These are phyloP conservation scores for Connochaetes taurinus DNA, from an alignment of 2,113 vertebrate genomes.

Conservation along the genomic window DNA sequence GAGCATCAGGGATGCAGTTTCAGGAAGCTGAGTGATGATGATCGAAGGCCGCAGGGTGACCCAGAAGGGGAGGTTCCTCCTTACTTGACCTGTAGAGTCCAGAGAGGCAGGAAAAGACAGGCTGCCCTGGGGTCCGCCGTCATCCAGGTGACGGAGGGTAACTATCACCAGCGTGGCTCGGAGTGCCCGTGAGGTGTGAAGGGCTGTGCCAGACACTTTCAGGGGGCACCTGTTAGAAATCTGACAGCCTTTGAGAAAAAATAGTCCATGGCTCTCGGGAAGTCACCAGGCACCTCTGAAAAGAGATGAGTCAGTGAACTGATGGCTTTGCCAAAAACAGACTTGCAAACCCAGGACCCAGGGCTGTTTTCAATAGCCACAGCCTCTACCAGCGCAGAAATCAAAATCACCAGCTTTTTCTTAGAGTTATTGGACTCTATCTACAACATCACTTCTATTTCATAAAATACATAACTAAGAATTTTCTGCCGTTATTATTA, in stretches of 20 bases:
- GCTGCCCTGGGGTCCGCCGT: rapidly evolving
- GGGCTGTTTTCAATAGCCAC: not conserved
- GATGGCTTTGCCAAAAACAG: not conserved
- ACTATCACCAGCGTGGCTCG: rapidly evolving
- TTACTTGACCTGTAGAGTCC: rapidly evolving
- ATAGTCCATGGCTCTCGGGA: not conserved
- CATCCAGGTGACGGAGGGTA: not conserved
- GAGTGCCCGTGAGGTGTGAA: rapidly evolving
- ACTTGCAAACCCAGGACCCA: too few relatives aligned
- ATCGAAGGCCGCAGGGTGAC: rapidly evolving
- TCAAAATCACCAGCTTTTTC: not conserved
- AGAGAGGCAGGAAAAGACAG: too few relatives aligned
- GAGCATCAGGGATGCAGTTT: rapidly evolving
- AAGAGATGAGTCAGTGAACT: not conserved
- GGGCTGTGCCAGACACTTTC: not conserved
- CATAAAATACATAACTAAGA: not conserved
- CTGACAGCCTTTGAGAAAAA: not conserved
- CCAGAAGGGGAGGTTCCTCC: not conserved
- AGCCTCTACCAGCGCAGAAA: not conserved
- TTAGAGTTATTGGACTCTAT: too few relatives aligned
- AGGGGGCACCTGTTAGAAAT: not conserved
- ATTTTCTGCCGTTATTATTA: not conserved
- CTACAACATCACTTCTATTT: not conserved
- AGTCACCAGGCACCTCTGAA: not conserved
- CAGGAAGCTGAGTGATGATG: not conserved